phyloP scores from a whole-genome alignment of 2,888 invertebrate species.

The Drosophila suboccidentalis region DNA sequence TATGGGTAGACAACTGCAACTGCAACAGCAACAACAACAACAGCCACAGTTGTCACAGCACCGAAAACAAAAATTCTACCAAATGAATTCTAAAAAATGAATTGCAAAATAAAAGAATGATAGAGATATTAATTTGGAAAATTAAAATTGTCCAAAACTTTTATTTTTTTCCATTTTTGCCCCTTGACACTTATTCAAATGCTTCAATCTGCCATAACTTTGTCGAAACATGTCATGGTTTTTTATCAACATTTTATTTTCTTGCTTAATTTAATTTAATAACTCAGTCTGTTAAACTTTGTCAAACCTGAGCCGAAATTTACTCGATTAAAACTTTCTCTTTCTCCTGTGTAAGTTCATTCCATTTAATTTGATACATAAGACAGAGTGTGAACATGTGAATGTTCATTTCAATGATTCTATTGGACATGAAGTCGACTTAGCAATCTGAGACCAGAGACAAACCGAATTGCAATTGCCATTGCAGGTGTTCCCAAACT shows the following conservation, averaged over 20 bases:
- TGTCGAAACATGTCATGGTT: too few relatives aligned
- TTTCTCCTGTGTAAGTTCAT: background rate
- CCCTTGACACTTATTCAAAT: too few relatives aligned
- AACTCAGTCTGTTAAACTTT: too few relatives aligned
- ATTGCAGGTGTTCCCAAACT: conserved; percentile 53
- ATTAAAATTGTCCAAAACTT: too few relatives aligned
- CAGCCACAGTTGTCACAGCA: conserved; percentile 58
- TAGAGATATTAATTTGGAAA: too few relatives aligned
- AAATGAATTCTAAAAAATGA: conserved; percentile 36
- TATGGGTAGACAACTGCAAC: conserved; percentile 53
- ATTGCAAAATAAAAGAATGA: too few relatives aligned
- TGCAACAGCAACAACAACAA: background rate
- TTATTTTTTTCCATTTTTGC: too few relatives aligned
- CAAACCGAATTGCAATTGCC: conserved; percentile 24
- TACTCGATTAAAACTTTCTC: too few relatives aligned
- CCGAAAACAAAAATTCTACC: conserved; percentile 66
- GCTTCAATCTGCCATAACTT: too few relatives aligned
- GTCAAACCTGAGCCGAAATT: background rate
- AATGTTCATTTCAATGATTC: conserved; percentile 48
- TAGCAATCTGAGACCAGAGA: conserved; percentile 20
- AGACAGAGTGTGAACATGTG: conserved; percentile 67
- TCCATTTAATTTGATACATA: background rate
- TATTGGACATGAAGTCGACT: conserved; percentile 18
- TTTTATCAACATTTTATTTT: too few relatives aligned
- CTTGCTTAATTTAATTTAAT: too few relatives aligned